These are phyloP conservation scores for Malurus alboscapulatus DNA, from an alignment of 2,113 vertebrate genomes.

Conservation along the genomic window DNA sequence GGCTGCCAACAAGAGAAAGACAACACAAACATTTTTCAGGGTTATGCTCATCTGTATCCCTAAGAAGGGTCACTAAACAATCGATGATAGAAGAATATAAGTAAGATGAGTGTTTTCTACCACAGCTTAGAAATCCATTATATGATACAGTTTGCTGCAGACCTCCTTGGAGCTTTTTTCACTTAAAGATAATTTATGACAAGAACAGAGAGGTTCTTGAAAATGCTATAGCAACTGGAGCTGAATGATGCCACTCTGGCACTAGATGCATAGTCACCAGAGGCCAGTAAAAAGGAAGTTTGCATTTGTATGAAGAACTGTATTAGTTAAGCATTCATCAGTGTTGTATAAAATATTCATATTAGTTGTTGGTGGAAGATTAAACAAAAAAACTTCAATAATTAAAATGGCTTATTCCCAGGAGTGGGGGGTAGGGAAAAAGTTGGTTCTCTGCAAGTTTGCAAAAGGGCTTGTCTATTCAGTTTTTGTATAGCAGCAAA, in stretches of 20 bases:
- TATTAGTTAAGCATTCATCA: slow-evolving; percentile 76
- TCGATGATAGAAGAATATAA: slow-evolving; percentile 82
- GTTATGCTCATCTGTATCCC: slow-evolving; percentile 81
- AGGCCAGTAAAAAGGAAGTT: slow-evolving; percentile 79
- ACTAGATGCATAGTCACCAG: slow-evolving; percentile 74
- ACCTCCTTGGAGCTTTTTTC: slow-evolving; percentile 90
- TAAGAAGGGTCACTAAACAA: slow-evolving; percentile 81
- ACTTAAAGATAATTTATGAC: slow-evolving; percentile 99
- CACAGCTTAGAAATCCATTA: slow-evolving; percentile 84
- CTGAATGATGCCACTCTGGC: slow-evolving; percentile 79
- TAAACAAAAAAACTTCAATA: slow-evolving; percentile 68
- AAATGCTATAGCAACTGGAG: slow-evolving; percentile 98
- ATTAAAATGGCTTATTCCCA: slow-evolving; percentile 74
- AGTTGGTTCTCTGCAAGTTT: slow-evolving; percentile 72
- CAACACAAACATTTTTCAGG: slow-evolving; percentile 83
- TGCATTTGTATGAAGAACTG: slow-evolving; percentile 79
- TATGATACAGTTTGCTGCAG: slow-evolving; percentile 83
- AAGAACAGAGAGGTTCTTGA: slow-evolving; percentile 97
- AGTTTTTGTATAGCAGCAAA: slow-evolving; percentile 77
- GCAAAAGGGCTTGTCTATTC: slow-evolving; percentile 74
- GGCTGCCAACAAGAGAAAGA: slow-evolving; percentile 81
- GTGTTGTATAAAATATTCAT: slow-evolving; percentile 73
- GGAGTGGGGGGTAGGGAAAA: slow-evolving; percentile 60
- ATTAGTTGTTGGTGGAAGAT: slow-evolving; percentile 71
- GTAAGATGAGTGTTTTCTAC: slow-evolving; percentile 87